Evolutionary conservation across 2,888 invertebrate species (phyloP).

Genomic region (Lepeophtheirus nordmannii): DNA sequence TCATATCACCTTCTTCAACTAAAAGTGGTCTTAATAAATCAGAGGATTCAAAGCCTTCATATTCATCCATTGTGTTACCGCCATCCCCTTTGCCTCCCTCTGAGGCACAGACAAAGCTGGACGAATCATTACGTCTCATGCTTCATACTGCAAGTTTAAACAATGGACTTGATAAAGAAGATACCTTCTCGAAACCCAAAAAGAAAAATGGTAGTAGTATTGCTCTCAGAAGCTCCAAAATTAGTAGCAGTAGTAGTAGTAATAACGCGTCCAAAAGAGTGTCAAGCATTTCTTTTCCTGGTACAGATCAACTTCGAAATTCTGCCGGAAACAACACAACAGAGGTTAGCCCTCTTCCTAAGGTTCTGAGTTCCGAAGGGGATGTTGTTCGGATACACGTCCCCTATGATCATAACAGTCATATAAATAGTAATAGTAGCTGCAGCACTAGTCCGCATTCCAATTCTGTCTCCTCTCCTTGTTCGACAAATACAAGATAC

Average conservation of each 20-base stretch:
- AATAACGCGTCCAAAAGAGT: not conserved
- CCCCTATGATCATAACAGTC: not conserved
- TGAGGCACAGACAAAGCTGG: slow-evolving; percentile 8
- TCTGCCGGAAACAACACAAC: too few species aligned
- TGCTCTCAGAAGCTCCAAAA: slow-evolving; percentile 1
- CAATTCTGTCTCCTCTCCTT: not conserved
- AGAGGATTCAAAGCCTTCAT: too few species aligned
- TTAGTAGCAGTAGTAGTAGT: not conserved
- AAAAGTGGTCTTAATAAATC: not conserved
- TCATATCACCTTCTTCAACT: not conserved
- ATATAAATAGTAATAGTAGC: not conserved
- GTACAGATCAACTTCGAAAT: not conserved
- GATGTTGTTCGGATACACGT: slow-evolving; percentile 17
- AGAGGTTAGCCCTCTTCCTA: not conserved
- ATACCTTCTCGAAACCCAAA: not conserved
- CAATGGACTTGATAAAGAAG: slow-evolving; percentile 1
- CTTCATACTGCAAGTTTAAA: slow-evolving; percentile 10
- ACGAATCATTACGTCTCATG: slow-evolving; percentile 14
- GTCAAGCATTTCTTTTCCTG: not conserved
- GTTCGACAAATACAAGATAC: not conserved
- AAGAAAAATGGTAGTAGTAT: not conserved
- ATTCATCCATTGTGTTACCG: not conserved
- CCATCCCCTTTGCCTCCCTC: slow-evolving; percentile 10
- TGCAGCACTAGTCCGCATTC: slow-evolving; percentile 3
- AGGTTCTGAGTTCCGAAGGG: not conserved